Conservation (phyloP, 2,888 invertebrate genomes). For the Pedicia rivosa region DNA sequence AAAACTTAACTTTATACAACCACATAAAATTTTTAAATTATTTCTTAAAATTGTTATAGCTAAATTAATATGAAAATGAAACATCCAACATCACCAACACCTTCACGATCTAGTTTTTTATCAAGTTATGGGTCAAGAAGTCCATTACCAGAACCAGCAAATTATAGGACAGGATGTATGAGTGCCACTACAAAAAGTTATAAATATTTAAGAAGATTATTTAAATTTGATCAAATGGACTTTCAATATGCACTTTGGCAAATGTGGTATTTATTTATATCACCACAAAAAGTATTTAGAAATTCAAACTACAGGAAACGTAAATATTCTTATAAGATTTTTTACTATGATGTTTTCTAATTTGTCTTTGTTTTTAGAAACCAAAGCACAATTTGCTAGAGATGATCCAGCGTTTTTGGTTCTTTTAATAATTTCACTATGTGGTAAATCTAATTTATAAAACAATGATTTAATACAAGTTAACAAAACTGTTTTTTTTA, state of each 20-base stretch:
- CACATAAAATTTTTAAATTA: too few species aligned
- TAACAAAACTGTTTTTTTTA: slow-evolving; percentile 29
- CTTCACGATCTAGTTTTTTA: slow-evolving; percentile 30
- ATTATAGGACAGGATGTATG: slow-evolving; percentile 51
- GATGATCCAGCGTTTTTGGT: slow-evolving; percentile 98
- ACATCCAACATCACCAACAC: slow-evolving; percentile 43
- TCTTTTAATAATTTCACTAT: slow-evolving; percentile 68
- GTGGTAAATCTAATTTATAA: slow-evolving; percentile 35
- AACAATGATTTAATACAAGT: neutral
- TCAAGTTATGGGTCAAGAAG: slow-evolving; percentile 35
- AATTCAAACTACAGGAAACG: slow-evolving; percentile 97
- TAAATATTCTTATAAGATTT: slow-evolving; percentile 31
- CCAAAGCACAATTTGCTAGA: slow-evolving; percentile 95
- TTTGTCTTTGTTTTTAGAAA: slow-evolving; percentile 46
- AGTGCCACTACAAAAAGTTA: slow-evolving; percentile 79
- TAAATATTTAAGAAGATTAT: slow-evolving; percentile 67
- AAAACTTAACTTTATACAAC: too few species aligned
- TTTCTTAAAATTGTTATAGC: too few species aligned
- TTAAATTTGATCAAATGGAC: slow-evolving; percentile 96
- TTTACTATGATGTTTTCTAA: neutral
- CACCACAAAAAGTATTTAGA: slow-evolving; percentile 93
- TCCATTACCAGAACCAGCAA: slow-evolving; percentile 51
- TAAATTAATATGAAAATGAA: too few species aligned
- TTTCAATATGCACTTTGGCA: slow-evolving; percentile 99
- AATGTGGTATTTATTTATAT: slow-evolving; percentile 85